Conservation (phyloP, 2,797 vertebrate species). For the Bovichtus diacanthus region DNA sequence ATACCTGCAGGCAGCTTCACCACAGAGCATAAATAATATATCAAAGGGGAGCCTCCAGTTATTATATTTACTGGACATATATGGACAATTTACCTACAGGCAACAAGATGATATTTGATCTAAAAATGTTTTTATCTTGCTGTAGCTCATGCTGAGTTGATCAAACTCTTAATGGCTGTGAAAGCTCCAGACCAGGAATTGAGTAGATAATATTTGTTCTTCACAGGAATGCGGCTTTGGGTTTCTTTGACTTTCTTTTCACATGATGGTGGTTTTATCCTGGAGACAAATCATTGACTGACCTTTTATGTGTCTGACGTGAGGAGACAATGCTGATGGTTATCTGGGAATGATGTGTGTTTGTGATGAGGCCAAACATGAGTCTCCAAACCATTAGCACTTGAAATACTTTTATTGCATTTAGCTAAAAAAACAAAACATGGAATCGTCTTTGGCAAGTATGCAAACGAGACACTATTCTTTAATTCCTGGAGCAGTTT, state of each 20-base stretch:
- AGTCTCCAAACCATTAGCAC: slow-evolving; percentile 9
- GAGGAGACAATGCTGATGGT: slow-evolving; percentile 41
- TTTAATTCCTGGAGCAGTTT: background rate
- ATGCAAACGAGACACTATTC: background rate
- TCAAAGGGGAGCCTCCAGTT: slow-evolving; percentile 10
- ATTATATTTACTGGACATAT: slow-evolving; percentile 17
- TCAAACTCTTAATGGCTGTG: background rate
- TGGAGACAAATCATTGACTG: slow-evolving; percentile 20
- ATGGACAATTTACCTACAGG: slow-evolving; percentile 1
- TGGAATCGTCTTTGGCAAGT: background rate
- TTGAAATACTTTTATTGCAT: slow-evolving; percentile 20
- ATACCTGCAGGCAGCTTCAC: slow-evolving; percentile 40
- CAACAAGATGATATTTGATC: slow-evolving; percentile 11
- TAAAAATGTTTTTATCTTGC: slow-evolving; percentile 15
- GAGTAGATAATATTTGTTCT: slow-evolving; percentile 33
- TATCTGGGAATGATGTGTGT: slow-evolving; percentile 36
- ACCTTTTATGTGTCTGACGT: slow-evolving; percentile 30
- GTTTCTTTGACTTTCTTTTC: slow-evolving; percentile 8
- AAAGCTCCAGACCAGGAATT: slow-evolving; percentile 7
- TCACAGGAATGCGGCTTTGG: background rate
- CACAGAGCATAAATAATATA: slow-evolving; percentile 22
- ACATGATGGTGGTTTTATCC: slow-evolving; percentile 14
- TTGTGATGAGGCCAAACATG: slow-evolving; percentile 1
- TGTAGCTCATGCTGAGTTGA: background rate
- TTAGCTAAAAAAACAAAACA: background rate